phyloP scores from a whole-genome alignment of 2,888 invertebrate genomes.

The Agrochola macilenta region DNA sequence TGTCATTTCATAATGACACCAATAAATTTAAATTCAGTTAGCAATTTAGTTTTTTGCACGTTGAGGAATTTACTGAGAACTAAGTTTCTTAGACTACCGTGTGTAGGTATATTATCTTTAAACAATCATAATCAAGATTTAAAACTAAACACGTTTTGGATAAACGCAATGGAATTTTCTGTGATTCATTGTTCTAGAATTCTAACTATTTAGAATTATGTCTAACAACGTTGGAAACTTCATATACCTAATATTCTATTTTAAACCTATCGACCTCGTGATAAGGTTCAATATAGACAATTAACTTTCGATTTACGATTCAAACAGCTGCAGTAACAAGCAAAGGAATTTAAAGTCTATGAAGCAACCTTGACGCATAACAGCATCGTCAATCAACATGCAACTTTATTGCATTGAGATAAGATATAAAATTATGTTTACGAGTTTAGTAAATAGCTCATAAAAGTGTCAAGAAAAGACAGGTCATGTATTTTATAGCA shows the following conservation, averaged over 20 bases:
- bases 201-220: slow-evolving; percentile 17
- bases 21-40: slow-evolving; percentile 18
- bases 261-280: slow-evolving; percentile 4
- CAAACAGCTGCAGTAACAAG: slow-evolving; percentile 24
- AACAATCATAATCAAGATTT: slow-evolving; percentile 8
- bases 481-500: slow-evolving; percentile 19
- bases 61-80: neutral
- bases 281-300: slow-evolving; percentile 18
- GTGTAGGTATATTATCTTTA: neutral
- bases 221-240: neutral
- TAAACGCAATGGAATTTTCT: slow-evolving; percentile 28
- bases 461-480: slow-evolving; percentile 33
- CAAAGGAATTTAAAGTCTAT: slow-evolving; percentile 20
- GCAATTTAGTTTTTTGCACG: neutral
- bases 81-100: neutral
- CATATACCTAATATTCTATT: neutral
- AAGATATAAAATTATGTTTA: slow-evolving; percentile 24
- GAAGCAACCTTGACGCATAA: slow-evolving; percentile 26
- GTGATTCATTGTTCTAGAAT: slow-evolving; percentile 41
- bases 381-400: slow-evolving; percentile 26
- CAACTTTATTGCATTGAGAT: slow-evolving; percentile 23
- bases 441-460: slow-evolving; percentile 15
- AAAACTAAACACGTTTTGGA: slow-evolving; percentile 47
- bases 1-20: slow-evolving; percentile 14
- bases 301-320: slow-evolving; percentile 3